These are phyloP conservation scores for Darevskia nairensis DNA, from an alignment of 2,797 vertebrate genomes.

Conservation along the genomic window DNA sequence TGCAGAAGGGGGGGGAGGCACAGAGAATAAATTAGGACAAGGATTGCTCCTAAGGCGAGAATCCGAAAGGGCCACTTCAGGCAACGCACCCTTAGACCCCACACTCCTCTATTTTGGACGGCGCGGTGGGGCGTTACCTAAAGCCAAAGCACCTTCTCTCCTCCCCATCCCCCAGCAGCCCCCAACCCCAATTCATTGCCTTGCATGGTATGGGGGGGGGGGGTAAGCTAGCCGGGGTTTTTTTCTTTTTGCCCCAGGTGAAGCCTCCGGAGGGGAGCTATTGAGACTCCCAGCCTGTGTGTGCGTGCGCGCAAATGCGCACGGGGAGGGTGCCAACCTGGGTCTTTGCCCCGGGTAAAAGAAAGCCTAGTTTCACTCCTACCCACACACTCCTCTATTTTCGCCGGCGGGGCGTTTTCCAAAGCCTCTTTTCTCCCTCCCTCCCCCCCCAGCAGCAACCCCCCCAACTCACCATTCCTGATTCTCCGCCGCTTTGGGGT, in stretches of 20 bases:
- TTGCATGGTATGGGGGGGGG: no score
- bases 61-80: neutral
- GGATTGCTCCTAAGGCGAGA: neutral
- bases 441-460: accelerated
- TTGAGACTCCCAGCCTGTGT: no score
- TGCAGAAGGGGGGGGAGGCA: neutral
- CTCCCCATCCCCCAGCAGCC: neutral
- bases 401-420: neutral
- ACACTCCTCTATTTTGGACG: neutral
- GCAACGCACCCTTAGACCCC: neutral
- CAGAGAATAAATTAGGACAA: neutral
- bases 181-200: neutral
- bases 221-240: no score
- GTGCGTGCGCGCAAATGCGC: neutral
- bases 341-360: neutral
- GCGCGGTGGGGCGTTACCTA: neutral
- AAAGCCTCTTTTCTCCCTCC: no score
- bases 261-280: no score
- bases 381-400: neutral
- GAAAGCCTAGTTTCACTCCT: neutral
- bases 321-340: neutral
- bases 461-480: constrained; percentile 86
- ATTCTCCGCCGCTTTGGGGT: constrained; percentile 90
- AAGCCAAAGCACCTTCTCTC: no score
- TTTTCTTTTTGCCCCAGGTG: no score